Base-by-base conservation (phyloP, 2,797 vertebrate genomes). In the Diceros bicornis region DNA sequence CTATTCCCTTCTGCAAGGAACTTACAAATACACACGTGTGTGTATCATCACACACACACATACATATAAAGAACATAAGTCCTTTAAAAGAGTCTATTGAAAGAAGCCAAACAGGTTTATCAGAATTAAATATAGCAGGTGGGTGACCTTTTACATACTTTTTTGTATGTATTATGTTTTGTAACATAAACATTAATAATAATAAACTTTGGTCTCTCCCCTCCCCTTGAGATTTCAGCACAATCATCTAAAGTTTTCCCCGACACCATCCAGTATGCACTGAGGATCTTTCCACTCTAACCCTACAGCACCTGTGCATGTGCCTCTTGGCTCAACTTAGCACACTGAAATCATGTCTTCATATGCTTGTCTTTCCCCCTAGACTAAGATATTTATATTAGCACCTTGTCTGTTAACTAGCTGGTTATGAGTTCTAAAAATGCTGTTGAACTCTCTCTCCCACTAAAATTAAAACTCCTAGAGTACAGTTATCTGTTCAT, bases 391-490 rank as follows among this genome's bases (percentile, higher is more conserved):
- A 91, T 59, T 93, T 84, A 55, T 44, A 93, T 29, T 68, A 88
- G 34, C 29, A 86, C 11, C 44, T n/a, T 64, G 20, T 34, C 41
- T 78, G 21, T 66, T 95, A 86, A 69, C 32, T 50, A n/a, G 72
- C 64, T 74, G 61, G n/a, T 25, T 81, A 34, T 29, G 17, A 82
- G 41, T 84, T 95, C 32, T 89, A 93, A 84, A 94, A 62, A 89
- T 89, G 61, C 57, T 66, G 41, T 8, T 94, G 37, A 93, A 85
- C n/a, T 59, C 6, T 85, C n/a, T 57, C 6, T 85, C 55, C 25
- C 50, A 93, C 78, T 84, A 86, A 92, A 95, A 85, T 62, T 75
- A 66, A 89, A 97, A 93, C 23, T 72, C 68, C 83, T 89, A 44
- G 9, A 74, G 16, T 88, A 77, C 1, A 71, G 6, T 29, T 29